phyloP scores from a whole-genome alignment of 2,797 vertebrate species.

The Clarias platycephalus region DNA sequence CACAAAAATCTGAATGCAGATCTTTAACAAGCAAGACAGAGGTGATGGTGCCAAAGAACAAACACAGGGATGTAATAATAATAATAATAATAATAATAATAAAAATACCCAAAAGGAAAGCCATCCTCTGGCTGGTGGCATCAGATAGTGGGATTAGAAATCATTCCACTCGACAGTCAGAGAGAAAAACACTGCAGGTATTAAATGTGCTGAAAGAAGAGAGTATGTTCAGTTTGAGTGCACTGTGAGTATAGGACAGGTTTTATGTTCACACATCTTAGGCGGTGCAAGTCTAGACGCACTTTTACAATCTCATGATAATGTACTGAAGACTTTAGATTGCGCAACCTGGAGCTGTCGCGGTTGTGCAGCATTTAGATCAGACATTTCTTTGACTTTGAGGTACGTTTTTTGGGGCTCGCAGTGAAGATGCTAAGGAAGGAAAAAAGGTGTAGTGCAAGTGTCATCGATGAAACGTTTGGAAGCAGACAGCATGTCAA shows the following conservation, averaged over 20 bases:
- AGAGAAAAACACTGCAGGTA: neutral
- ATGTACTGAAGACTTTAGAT: neutral
- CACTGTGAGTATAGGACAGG: neutral
- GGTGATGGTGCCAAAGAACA: neutral
- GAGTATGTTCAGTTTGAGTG: neutral
- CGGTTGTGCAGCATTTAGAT: slow-evolving; percentile 3
- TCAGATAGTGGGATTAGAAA: neutral
- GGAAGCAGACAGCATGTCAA: neutral
- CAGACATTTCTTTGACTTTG: neutral
- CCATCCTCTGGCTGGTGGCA: neutral
- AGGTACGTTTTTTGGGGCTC: neutral
- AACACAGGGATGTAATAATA: neutral
- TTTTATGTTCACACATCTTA: neutral
- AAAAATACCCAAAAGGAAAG: neutral
- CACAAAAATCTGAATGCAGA: neutral
- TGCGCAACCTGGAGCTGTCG: neutral
- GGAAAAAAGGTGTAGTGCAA: neutral
- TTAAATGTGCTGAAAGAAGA: slow-evolving; percentile 1
- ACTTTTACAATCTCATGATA: slow-evolving; percentile 18
- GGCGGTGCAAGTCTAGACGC: neutral
- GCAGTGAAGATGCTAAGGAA: neutral
- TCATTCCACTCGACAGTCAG: neutral
- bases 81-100: neutral
- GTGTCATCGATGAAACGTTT: neutral
- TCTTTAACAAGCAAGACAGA: neutral